Evolutionary conservation across 2,888 invertebrate genomes (phyloP).

Genomic region (Amphipyra tragopoginis): DNA sequence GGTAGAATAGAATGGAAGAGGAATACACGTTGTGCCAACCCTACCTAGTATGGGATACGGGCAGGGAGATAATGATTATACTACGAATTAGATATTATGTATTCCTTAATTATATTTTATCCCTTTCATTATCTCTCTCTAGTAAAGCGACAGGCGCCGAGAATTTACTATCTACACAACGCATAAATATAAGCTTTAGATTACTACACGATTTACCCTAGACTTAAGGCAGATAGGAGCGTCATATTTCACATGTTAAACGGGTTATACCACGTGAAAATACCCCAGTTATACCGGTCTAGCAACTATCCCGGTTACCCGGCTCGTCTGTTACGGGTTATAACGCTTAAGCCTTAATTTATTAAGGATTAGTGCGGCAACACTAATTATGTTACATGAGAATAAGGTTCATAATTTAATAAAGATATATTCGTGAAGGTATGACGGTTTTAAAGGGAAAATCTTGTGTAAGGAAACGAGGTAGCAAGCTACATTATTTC

Average conservation of each 20-base stretch:
- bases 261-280: constrained; percentile 32
- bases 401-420: constrained; percentile 12
- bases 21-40: too few species aligned
- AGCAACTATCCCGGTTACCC: constrained; percentile 33
- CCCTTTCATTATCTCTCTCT: too few species aligned
- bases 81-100: too few species aligned
- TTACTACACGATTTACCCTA: neutral
- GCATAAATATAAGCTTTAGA: too few species aligned
- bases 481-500: too few species aligned
- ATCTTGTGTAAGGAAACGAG: neutral
- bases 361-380: constrained; percentile 40
- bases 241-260: constrained; percentile 44
- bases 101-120: too few species aligned
- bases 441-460: neutral
- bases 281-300: constrained; percentile 18
- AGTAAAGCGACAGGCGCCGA: too few species aligned
- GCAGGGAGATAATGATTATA: too few species aligned
- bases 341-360: constrained; percentile 45
- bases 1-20: too few species aligned
- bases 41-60: too few species aligned
- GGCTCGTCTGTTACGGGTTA: constrained; percentile 25
- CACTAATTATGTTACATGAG: constrained; percentile 40
- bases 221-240: neutral
- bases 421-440: neutral
- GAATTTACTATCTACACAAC: too few species aligned